These are phyloP conservation scores for Kuschelorhynchus macadamiae DNA, from an alignment of 2,888 invertebrate genomes.

Conservation along the genomic window DNA sequence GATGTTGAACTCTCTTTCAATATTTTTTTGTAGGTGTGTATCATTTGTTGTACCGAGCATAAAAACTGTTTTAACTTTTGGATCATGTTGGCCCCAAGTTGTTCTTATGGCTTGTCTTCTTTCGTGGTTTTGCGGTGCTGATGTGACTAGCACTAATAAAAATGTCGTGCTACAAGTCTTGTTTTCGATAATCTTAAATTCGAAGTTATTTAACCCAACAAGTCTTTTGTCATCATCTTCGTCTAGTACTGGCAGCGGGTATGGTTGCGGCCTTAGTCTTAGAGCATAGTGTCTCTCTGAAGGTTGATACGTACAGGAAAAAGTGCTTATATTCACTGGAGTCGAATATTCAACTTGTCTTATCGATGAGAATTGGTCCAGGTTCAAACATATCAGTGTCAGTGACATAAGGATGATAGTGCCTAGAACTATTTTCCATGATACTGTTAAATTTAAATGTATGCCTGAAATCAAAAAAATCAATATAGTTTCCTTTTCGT, in stretches of 20 bases:
- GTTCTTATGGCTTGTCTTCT: slow-evolving; percentile 79
- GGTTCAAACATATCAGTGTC: no score
- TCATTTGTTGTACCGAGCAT: slow-evolving; percentile 74
- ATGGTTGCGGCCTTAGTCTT: slow-evolving; percentile 1
- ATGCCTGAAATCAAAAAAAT: no score
- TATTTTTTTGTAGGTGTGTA: slow-evolving; percentile 55
- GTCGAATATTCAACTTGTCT: no score
- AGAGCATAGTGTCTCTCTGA: neutral
- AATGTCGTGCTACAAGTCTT: slow-evolving; percentile 54
- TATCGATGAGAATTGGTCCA: no score
- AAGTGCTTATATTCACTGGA: no score
- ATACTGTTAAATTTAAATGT: no score
- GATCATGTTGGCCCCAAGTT: slow-evolving; percentile 78
- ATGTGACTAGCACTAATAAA: slow-evolving; percentile 77
- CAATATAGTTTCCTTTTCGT: no score
- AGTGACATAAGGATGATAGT: no score
- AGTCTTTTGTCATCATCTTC: slow-evolving; percentile 16
- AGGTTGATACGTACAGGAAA: neutral
- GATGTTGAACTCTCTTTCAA: slow-evolving; percentile 71
- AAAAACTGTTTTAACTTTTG: slow-evolving; percentile 75
- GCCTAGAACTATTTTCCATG: no score
- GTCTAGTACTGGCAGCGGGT: neutral
- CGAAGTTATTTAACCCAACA: slow-evolving; percentile 50
- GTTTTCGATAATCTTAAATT: slow-evolving; percentile 10
- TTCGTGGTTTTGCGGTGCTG: slow-evolving; percentile 76